Base-by-base conservation (phyloP, 2,113 vertebrate species). In the Cariama cristata region DNA sequence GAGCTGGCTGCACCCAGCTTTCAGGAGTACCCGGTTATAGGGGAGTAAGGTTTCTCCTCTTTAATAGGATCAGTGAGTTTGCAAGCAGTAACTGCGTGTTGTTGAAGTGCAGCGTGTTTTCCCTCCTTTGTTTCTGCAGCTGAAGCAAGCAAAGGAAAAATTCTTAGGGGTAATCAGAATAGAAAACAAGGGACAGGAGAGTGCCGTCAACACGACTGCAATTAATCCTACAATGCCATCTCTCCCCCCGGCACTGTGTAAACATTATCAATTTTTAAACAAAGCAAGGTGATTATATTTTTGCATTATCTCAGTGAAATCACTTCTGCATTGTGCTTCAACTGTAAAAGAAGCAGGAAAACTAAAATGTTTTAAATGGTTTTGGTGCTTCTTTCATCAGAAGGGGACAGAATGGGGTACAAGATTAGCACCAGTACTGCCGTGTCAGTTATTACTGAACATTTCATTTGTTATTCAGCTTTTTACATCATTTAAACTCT, bases 11-110 rank as follows among this genome's bases (percentile, higher is more conserved):
- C 12, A 5, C 6, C 9, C 14, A 6, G 49, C 33, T 20, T 5
- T 27, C 6, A 9, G 45, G 18, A n/a, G 10, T 1, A 7, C 1
- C 9, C 28, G 1, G 0, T 4, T 1, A 3, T 0, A 9, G 23
- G 5, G 6, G 5, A 55, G 26, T 0, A 17, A 33, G 22, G 17
- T 8, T 8, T 12, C 55, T 21, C 17, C 7, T 40, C 45, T 58
- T 33, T 12, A 1, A 2, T 32, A 0, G 1, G 3, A 6, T 6
- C 14, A 14, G 22, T 3, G 55, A 28, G 23, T 11, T 32, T 12
- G 28, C 14, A 35, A 52, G 42, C 47, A 42, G 27, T 1, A 22
- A 4, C 27, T 8, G 24, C 0, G 19, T 3, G 38, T 1, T 20
- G 38, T 5, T 33, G 44, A 12, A 17, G n/a, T 17, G 12, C 14